Percentiles rank a stretch among this genome's conserved stretches.
phyloP scores from a whole-genome alignment of 2,888 invertebrate species.

The Nudaria mundana region DNA sequence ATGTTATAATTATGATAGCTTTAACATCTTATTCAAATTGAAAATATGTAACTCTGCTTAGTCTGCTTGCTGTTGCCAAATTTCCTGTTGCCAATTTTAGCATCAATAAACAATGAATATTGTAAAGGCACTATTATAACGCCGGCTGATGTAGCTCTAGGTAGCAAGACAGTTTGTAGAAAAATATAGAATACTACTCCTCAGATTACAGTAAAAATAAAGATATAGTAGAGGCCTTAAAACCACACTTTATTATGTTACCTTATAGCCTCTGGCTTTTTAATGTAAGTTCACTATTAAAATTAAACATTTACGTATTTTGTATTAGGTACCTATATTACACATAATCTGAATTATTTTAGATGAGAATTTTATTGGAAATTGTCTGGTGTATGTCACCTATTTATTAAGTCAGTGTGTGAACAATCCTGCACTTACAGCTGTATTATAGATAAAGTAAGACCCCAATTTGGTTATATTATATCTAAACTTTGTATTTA shows the following conservation, averaged over 20 bases:
- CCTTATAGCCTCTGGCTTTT: slow-evolving; percentile 43
- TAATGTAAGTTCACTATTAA: slow-evolving; percentile 31
- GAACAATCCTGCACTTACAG: slow-evolving; percentile 20
- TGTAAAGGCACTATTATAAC: slow-evolving; percentile 24
- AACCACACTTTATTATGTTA: slow-evolving; percentile 45
- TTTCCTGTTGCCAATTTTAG: slow-evolving; percentile 54
- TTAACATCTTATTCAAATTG: slow-evolving; percentile 40
- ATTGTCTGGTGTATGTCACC: slow-evolving; percentile 1
- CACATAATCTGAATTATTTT: slow-evolving; percentile 14
- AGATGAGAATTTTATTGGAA: background rate
- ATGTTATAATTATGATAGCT: slow-evolving; percentile 19
- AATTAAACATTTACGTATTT: slow-evolving; percentile 17
- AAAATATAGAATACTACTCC: too few species aligned
- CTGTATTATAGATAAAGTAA: slow-evolving; percentile 58
- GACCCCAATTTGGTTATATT: slow-evolving; percentile 54
- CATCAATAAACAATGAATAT: slow-evolving; percentile 24
- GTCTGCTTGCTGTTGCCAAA: slow-evolving; percentile 60
- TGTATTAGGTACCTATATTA: slow-evolving; percentile 16
- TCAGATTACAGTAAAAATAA: too few species aligned
- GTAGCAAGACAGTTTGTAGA: too few species aligned
- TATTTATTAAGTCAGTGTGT: slow-evolving; percentile 18
- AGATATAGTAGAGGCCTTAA: too few species aligned
- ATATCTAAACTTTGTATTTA: slow-evolving; percentile 62
- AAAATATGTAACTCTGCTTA: slow-evolving; percentile 45
- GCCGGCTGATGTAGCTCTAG: slow-evolving; percentile 11